Base-by-base conservation (phyloP, 1,140 invertebrate species). In the Apis dorsata region DNA sequence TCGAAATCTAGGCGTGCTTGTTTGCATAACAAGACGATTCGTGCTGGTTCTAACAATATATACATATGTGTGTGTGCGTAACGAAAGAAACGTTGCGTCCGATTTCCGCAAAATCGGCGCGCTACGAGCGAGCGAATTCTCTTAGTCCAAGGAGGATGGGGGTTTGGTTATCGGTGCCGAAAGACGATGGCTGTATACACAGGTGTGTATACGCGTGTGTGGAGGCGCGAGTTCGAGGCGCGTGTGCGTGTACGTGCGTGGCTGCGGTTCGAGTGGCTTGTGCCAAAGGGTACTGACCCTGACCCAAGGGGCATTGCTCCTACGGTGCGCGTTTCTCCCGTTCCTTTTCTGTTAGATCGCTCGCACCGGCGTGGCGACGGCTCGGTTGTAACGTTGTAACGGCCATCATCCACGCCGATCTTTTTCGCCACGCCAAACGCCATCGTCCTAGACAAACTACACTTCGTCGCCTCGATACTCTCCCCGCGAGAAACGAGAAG, bases 201-300 rank as follows among this genome's bases (percentile, higher is more conserved):
- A 87, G 86, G 80, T 78, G 81, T 84, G 71, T 49, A 76, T 81
- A 73, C 62, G 72, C 57, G 79, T 81, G 79, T 81, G 77, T 73
- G 72, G 51, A 60, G 65, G 57, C 82, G 59, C 84, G 75, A 77
- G 59, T 28, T 21, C 8, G 57, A 51, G 55, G 63, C 70, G 53
- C 70, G 66, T 68, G 76, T 78, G 80, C 73, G 65, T 79, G 84
- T 79, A 70, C 72, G 79, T 84, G 86, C 85, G 79, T 79, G 84
- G 78, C 80, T 83, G 83, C 73, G 87, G 78, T 87, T 68, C 82
- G 86, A 82, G 86, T 82, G 86, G 77, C 84, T 85, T 84, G 89
- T 88, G 87, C 84, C 90, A 93, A 93, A 93, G 93, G 93, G 92
- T 93, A 93, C 88, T 93, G 93, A 94, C 93, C 93, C 93, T 91